phyloP scores from a whole-genome alignment of 2,888 invertebrate species.

The Neuroscelio doddi region DNA sequence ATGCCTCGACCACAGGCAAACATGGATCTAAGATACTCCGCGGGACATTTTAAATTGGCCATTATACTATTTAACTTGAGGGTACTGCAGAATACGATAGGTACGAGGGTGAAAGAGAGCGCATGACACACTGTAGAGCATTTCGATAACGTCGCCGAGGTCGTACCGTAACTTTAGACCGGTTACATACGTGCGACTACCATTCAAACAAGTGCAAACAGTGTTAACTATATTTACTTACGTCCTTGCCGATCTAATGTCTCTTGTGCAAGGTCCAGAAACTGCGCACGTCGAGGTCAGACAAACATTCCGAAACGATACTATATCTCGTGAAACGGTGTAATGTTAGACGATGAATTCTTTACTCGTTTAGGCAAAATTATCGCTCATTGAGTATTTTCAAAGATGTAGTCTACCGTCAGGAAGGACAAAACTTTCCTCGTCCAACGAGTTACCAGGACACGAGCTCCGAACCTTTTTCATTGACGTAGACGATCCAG shows the following conservation, averaged over 20 bases:
- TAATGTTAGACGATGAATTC: no score
- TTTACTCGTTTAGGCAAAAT: no score
- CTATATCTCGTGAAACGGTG: not conserved
- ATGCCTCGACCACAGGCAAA: slow-evolving; percentile 63
- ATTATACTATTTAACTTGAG: slow-evolving; percentile 73
- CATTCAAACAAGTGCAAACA: slow-evolving; percentile 67
- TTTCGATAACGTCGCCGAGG: slow-evolving; percentile 19
- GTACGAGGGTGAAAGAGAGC: slow-evolving; percentile 53
- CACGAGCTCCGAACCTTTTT: slow-evolving; percentile 58
- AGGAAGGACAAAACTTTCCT: slow-evolving; percentile 57
- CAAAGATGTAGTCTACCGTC: slow-evolving; percentile 5
- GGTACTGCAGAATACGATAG: slow-evolving; percentile 53
- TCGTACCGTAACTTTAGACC: slow-evolving; percentile 42
- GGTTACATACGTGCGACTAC: slow-evolving; percentile 57
- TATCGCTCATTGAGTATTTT: not conserved
- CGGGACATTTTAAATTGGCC: slow-evolving; percentile 72
- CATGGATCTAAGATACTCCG: slow-evolving; percentile 68
- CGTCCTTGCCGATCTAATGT: slow-evolving; percentile 65
- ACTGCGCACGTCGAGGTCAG: not conserved
- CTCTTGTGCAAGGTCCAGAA: slow-evolving; percentile 19
- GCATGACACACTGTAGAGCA: slow-evolving; percentile 45
- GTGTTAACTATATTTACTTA: slow-evolving; percentile 70
- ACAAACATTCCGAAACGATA: not conserved
- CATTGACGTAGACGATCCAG: slow-evolving; percentile 60
- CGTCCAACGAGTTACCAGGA: slow-evolving; percentile 46